A percentile compares a stretch with the other conserved stretches of the same genome.
phyloP scores from a whole-genome alignment of 2,888 invertebrate genomes.

The Andrena minutula region DNA sequence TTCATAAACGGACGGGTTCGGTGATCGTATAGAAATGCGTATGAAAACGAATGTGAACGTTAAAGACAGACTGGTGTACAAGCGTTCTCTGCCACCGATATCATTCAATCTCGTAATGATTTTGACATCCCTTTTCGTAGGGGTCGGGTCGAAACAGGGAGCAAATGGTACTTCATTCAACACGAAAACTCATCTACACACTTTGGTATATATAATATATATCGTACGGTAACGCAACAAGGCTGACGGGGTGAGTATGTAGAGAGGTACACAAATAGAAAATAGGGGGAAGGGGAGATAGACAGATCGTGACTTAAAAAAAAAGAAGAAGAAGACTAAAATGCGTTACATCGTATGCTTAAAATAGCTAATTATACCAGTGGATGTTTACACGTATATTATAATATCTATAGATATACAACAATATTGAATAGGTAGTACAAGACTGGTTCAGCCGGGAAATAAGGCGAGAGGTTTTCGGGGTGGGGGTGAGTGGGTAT shows the following conservation, averaged over 20 bases:
- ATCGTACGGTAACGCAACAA: constrained; percentile 62
- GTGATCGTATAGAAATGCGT: constrained; percentile 51
- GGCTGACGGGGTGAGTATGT: constrained; percentile 54
- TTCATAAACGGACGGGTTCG: constrained; percentile 56
- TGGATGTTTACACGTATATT: constrained; percentile 64
- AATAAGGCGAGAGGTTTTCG: not conserved
- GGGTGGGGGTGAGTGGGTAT: constrained; percentile 39
- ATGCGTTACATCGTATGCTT: constrained; percentile 39
- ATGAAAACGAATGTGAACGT: constrained; percentile 55
- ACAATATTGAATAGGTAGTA: constrained; percentile 61
- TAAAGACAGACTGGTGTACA: constrained; percentile 48
- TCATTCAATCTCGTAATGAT: constrained; percentile 63
- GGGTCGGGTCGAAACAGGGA: constrained; percentile 81
- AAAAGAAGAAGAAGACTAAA: constrained; percentile 23
- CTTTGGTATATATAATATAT: constrained; percentile 59
- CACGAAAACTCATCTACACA: constrained; percentile 83
- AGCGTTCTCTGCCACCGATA: constrained; percentile 32
- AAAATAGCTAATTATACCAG: constrained; percentile 60
- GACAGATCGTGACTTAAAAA: constrained; percentile 49
- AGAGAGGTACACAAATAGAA: constrained; percentile 62
- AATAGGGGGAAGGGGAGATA: constrained; percentile 48
- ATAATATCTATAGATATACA: constrained; percentile 59
- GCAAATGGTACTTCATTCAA: constrained; percentile 80
- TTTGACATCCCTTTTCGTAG: constrained; percentile 83
- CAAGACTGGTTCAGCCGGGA: constrained; percentile 67